Evolutionary conservation across 2,113 vertebrate genomes (phyloP), one percentile per base, ranked within the genome.

Genomic region (Camelus dromedarius): DNA sequence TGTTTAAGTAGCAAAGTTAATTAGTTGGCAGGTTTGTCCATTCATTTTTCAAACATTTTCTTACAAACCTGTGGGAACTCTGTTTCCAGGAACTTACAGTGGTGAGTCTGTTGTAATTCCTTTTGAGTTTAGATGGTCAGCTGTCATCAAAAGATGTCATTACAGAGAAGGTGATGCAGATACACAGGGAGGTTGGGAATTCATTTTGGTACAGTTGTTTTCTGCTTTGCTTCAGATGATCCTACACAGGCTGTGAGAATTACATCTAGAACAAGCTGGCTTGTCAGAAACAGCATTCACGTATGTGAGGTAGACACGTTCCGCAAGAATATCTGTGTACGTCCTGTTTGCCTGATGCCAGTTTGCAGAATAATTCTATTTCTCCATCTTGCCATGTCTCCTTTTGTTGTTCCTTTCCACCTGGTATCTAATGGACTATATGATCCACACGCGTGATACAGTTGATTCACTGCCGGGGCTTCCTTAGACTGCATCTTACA

Each of bases 381-480:
- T 97, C 97, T 97, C 97, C 96, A 95, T 35, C 96, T 98, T 62
- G 79, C 80, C 88, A 90, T 96, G 96, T 86, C 96, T 95, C 97
- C 97, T 92, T 94, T 96, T 97, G 96, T 98, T 97, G 98, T 97
- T 98, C 96, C 96, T 98, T 98, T 96, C 98, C 97, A 97, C 75
- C 97, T 98, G 75, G 93, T 89, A 91, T 98, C 97, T 98, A 95
- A 97, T 97, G 98, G 98, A 97, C 96, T 96, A 94, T 97, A 91
- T 98, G 98, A 97, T 97, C 95, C 97, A 73, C 91, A 92, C 89
- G 93, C 86, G 90, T 97, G 98, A 96, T 97, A 93, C 83, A 95
- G 97, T 76, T 98, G 98, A 97, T 97, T 95, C 98, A 97, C 97
- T 96, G 79, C 96, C 98, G 97, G 97, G 98, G 97, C 97, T 97